Conservation (phyloP, 2,888 invertebrate species). For the Pyralis farinalis region DNA sequence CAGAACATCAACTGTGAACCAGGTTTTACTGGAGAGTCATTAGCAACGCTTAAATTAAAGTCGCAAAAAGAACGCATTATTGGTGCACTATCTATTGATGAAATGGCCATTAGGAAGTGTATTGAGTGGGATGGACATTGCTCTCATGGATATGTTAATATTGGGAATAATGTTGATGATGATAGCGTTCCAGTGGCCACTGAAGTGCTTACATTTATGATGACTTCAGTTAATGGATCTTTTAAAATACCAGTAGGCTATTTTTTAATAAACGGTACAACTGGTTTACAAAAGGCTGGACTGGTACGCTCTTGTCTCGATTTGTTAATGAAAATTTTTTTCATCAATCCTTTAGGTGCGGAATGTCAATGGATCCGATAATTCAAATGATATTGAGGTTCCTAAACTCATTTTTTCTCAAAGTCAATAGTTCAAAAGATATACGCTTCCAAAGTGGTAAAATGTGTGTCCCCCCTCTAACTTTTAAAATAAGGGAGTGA, state of each 20-base stretch:
- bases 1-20: slow-evolving; percentile 2
- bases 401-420: no score
- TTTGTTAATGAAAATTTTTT: no score
- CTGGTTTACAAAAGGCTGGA: neutral
- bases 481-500: no score
- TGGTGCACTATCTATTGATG: neutral
- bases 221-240: slow-evolving; percentile 8
- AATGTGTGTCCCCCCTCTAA: no score
- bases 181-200: slow-evolving; percentile 10
- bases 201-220: slow-evolving; percentile 12
- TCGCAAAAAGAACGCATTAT: neutral
- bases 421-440: no score
- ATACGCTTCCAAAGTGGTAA: no score
- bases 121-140: slow-evolving; percentile 8
- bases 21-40: slow-evolving; percentile 5
- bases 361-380: no score
- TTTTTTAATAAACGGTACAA: slow-evolving; percentile 9
- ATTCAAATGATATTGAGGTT: no score
- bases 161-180: slow-evolving; percentile 5
- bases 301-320: slow-evolving; percentile 2
- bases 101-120: slow-evolving; percentile 5
- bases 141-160: slow-evolving; percentile 7
- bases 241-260: slow-evolving; percentile 13
- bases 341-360: no score
- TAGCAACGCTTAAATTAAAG: neutral